Base-by-base conservation (phyloP, 2,113 vertebrate genomes). In the Periophthalmodon schlosseri region DNA sequence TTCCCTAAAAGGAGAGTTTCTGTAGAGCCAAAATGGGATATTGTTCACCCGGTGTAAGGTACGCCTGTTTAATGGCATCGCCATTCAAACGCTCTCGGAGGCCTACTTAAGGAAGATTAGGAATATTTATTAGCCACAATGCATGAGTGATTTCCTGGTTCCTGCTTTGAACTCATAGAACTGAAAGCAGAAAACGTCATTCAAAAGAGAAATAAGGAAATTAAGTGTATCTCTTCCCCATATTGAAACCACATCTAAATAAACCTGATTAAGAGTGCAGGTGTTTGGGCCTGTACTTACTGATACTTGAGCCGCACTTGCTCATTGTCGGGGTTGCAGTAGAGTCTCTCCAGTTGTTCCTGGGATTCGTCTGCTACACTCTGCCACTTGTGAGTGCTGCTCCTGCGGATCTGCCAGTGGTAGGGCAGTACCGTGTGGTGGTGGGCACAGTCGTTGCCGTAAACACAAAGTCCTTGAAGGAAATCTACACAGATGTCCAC, bases 291-390 rank as follows among this genome's bases (percentile, higher is more conserved):
- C 49, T 67, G 52, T 10, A 98, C 98, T 95, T 93, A 99, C 98
- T 96, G 89, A 80, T 95, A 96, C 71, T 96, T 97, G 85, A 98
- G 93, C 89, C 95, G 94, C 93, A 97, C 94, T 84, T 96, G 95
- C 56, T 98, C 97, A 36, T 97, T 97, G 93, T 99, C 98, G 20
- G 97, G 98, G 90, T 98, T 99, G 94, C 98, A 99, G 90, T 97
- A 99, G 67, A 99, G 96, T 87, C 97, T 95, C 88, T 99, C 98
- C 95, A 99, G 93, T 86, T 99, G 98, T 86, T 99, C 98, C 93
- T 99, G 98, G 68, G 97, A 95, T 77, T 99, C 97, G 63, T 97
- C 97, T 57, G 94, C 94, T 74, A 99, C 91, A 74, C 96, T 98
- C 80, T 99, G 97, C 98, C 98, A 99, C 2, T 87, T 89, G 65